phyloP scores from a whole-genome alignment of 2,113 vertebrate species.

The Candoia aspera region DNA sequence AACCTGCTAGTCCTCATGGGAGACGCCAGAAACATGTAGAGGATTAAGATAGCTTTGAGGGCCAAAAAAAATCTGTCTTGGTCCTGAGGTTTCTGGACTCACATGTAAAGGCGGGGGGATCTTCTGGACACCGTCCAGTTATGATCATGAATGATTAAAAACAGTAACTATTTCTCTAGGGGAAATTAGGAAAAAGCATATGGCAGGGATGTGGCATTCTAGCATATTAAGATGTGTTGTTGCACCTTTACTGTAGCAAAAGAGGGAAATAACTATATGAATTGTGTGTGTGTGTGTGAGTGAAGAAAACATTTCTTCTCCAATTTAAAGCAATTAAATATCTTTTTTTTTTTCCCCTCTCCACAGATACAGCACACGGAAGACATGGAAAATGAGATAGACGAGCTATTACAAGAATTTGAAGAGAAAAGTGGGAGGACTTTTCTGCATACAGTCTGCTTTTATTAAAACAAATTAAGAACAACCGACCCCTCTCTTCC shows the following conservation, averaged over 20 bases:
- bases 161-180: neutral
- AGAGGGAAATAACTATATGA: neutral
- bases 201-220: neutral
- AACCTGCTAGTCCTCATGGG: neutral
- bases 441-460: slow-evolving; percentile 98
- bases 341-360: neutral
- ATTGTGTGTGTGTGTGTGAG: neutral
- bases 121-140: neutral
- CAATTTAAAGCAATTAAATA: neutral
- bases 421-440: slow-evolving; percentile 96
- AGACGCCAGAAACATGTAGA: neutral
- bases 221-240: neutral
- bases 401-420: slow-evolving; percentile 97
- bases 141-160: neutral
- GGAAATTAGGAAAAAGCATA: neutral
- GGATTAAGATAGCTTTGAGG: neutral
- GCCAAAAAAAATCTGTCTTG: neutral
- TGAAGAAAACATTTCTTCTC: neutral
- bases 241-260: neutral
- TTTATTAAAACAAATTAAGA: slow-evolving; percentile 81
- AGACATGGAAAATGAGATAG: slow-evolving; percentile 99
- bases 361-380: slow-evolving; percentile 95
- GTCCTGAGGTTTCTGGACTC: neutral
- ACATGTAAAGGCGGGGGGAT: neutral
- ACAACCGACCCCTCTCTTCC: slow-evolving; percentile 60